Evolutionary conservation across 1,140 invertebrate genomes (phyloP).

Genomic region (Brachionus asplanchnoidis): DNA sequence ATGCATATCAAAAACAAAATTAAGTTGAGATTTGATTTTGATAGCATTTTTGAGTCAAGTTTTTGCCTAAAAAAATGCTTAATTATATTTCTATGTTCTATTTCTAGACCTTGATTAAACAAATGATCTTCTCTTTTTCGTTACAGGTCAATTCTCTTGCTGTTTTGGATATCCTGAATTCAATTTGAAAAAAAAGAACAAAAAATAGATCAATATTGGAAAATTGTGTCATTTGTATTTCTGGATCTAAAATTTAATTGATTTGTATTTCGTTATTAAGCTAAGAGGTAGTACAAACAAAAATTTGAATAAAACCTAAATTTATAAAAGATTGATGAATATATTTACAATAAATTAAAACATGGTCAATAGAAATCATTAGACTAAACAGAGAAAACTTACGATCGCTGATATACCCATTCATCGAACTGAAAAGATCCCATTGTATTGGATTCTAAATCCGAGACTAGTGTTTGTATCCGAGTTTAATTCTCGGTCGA

Average conservation of each 20-base stretch:
- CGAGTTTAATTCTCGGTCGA: neutral
- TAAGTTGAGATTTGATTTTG: neutral
- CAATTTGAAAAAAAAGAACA: neutral
- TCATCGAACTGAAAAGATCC: neutral
- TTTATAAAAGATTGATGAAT: neutral
- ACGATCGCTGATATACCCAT: neutral
- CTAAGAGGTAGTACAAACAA: neutral
- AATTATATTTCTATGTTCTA: neutral
- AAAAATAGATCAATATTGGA: neutral
- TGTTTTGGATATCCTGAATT: neutral
- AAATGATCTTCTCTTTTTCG: neutral
- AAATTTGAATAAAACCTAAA: neutral
- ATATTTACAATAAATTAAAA: constrained; percentile 1
- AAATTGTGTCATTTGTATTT: neutral
- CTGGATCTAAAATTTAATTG: neutral
- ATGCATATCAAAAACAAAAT: neutral
- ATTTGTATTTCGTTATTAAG: neutral
- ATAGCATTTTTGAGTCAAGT: neutral
- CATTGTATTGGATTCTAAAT: neutral
- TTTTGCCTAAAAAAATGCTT: neutral
- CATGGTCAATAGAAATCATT: neutral
- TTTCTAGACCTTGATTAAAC: neutral
- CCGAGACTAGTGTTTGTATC: neutral
- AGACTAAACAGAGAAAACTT: neutral
- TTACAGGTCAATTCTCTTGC: neutral